Evolutionary conservation across 2,888 invertebrate genomes (phyloP).

Genomic region (Nezara viridula): DNA sequence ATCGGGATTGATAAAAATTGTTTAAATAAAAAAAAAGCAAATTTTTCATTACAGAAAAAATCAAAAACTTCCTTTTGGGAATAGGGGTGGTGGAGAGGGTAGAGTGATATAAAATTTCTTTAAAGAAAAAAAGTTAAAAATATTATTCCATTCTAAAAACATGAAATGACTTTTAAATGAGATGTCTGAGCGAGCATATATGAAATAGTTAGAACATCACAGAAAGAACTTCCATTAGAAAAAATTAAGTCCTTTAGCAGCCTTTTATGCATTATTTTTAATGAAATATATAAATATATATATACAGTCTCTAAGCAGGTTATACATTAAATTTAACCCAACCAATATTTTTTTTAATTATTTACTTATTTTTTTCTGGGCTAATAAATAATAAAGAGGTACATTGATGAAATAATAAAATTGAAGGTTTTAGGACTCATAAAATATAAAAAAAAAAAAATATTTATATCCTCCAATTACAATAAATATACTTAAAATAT

Average conservation of each 20-base stretch:
- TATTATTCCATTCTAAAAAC: not conserved
- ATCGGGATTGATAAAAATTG: not conserved
- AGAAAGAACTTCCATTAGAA: constrained; percentile 29
- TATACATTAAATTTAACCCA: constrained; percentile 32
- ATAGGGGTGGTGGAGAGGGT: not conserved
- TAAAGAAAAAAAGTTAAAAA: not conserved
- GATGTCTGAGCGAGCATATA: not conserved
- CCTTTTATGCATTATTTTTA: not conserved
- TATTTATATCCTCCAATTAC: not conserved
- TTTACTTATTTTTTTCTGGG: not conserved
- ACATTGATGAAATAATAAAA: not conserved
- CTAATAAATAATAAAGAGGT: constrained; percentile 28
- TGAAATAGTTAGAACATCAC: not conserved
- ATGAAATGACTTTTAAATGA: not conserved
- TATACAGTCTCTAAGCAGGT: constrained; percentile 38
- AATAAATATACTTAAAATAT: not conserved
- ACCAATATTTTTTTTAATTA: not conserved
- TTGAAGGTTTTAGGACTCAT: not conserved
- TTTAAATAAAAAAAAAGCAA: not conserved
- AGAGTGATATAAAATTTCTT: not conserved
- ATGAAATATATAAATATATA: constrained; percentile 23
- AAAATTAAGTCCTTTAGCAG: constrained; percentile 15
- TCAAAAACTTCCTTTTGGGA: not conserved
- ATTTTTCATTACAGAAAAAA: not conserved
- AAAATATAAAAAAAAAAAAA: not conserved